Conservation (phyloP, 2,113 vertebrate species). For the Chloroceryle aenea region DNA sequence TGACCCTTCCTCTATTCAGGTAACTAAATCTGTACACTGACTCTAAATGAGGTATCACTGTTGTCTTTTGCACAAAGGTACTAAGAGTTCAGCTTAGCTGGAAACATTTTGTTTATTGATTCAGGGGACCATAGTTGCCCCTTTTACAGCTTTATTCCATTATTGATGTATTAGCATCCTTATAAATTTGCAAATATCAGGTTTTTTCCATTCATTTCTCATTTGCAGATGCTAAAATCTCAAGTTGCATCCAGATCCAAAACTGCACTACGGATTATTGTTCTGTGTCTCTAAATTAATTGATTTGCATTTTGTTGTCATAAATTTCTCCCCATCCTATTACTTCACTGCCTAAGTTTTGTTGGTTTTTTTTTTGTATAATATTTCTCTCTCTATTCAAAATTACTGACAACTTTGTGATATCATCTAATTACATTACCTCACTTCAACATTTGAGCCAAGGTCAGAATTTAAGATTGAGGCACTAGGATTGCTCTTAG, state of each 20-base stretch:
- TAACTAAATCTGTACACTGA: not conserved
- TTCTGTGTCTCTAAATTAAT: not conserved
- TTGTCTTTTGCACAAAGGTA: not conserved
- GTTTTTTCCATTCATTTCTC: not conserved
- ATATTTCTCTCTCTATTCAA: conserved; percentile 29
- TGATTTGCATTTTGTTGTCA: not conserved
- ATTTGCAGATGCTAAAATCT: not conserved
- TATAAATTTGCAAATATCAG: not conserved
- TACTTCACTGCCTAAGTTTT: conserved; percentile 4
- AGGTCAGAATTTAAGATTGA: conserved; percentile 6
- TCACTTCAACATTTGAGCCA: conserved; percentile 22
- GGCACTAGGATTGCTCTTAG: not conserved
- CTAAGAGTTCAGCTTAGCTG: not conserved
- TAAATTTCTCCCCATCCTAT: not conserved
- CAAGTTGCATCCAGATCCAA: not conserved
- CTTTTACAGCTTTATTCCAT: not conserved
- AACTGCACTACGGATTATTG: not conserved
- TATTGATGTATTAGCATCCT: not conserved
- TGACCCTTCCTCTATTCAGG: not conserved
- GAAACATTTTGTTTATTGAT: not conserved
- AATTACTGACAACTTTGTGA: conserved; percentile 46
- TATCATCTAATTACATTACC: conserved; percentile 49
- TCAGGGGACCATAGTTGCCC: not conserved
- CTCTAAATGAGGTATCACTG: not conserved
- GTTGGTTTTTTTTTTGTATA: conserved; percentile 39